phyloP scores from a whole-genome alignment of 1,140 invertebrate genomes.

The Cryptotermes secundus region DNA sequence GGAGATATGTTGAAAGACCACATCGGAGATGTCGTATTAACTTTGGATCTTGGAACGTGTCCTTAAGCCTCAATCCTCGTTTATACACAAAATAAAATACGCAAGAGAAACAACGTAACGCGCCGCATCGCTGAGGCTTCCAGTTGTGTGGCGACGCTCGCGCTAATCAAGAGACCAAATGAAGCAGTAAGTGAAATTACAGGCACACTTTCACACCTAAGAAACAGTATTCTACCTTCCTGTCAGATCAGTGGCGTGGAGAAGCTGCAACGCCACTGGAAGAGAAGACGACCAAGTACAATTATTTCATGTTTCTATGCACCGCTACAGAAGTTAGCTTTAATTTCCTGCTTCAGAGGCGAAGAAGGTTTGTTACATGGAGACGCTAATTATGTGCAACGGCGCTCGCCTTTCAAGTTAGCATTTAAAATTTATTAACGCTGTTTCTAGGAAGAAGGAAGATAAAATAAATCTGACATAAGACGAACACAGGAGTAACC shows the following conservation, averaged over 20 bases:
- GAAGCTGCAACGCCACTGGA: background rate
- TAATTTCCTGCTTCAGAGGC: conserved; percentile 8
- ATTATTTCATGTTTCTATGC: conserved; percentile 13
- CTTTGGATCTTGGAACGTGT: too few species aligned
- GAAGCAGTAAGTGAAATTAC: background rate
- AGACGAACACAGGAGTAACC: background rate
- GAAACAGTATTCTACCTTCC: too few species aligned
- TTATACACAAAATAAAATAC: too few species aligned
- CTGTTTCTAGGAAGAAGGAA: background rate
- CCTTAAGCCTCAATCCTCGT: too few species aligned
- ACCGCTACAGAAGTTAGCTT: conserved; percentile 11
- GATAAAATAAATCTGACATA: conserved; percentile 15
- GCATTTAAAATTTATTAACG: conserved; percentile 20
- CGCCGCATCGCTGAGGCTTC: too few species aligned
- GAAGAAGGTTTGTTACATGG: conserved; percentile 15
- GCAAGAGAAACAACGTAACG: too few species aligned
- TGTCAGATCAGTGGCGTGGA: too few species aligned
- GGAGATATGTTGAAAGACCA: too few species aligned
- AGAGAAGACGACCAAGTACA: background rate
- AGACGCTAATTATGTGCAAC: conserved; percentile 7
- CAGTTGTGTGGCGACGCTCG: too few species aligned
- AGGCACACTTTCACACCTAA: too few species aligned
- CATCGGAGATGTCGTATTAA: too few species aligned
- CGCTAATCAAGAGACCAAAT: too few species aligned
- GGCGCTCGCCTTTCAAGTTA: background rate